Evolutionary conservation across 2,113 vertebrate species (phyloP).

Genomic region (Echinops telfairi): DNA sequence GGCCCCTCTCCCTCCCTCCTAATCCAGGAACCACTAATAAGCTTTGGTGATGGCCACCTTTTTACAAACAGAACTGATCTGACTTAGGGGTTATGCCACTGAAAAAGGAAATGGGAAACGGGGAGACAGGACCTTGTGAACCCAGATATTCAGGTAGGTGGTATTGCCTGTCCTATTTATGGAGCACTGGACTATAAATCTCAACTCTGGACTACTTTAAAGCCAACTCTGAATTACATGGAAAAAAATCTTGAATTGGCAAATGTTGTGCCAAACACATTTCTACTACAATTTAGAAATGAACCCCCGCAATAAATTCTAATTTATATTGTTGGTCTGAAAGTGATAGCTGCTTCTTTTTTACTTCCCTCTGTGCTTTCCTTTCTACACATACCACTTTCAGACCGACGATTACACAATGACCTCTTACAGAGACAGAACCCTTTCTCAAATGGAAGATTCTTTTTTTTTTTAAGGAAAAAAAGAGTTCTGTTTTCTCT

Average conservation of each 20-base stretch:
- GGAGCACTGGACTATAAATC: too few relatives aligned
- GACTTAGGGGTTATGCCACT: too few relatives aligned
- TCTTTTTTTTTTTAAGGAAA: not conserved
- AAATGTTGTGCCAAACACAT: not conserved
- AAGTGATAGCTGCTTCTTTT: conserved; percentile 25
- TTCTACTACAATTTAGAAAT: not conserved
- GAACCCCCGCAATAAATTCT: not conserved
- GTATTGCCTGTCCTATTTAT: too few relatives aligned
- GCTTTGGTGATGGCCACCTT: too few relatives aligned
- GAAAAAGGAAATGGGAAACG: too few relatives aligned
- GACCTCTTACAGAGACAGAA: conserved; percentile 14
- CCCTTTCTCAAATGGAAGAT: conserved; percentile 27
- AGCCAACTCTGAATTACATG: not conserved
- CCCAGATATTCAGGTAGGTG: too few relatives aligned
- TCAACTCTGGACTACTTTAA: too few relatives aligned
- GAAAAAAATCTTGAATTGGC: not conserved
- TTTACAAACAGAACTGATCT: too few relatives aligned
- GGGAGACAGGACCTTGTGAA: too few relatives aligned
- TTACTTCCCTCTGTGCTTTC: not conserved
- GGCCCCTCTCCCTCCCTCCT: too few relatives aligned
- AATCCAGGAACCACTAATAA: too few relatives aligned
- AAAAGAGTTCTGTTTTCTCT: conserved; percentile 13
- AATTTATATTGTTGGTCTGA: conserved; percentile 37
- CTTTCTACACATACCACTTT: conserved; percentile 41
- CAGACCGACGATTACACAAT: not conserved